Evolutionary conservation across 2,113 vertebrate genomes (phyloP).

Genomic region (Coptodon rendalli): DNA sequence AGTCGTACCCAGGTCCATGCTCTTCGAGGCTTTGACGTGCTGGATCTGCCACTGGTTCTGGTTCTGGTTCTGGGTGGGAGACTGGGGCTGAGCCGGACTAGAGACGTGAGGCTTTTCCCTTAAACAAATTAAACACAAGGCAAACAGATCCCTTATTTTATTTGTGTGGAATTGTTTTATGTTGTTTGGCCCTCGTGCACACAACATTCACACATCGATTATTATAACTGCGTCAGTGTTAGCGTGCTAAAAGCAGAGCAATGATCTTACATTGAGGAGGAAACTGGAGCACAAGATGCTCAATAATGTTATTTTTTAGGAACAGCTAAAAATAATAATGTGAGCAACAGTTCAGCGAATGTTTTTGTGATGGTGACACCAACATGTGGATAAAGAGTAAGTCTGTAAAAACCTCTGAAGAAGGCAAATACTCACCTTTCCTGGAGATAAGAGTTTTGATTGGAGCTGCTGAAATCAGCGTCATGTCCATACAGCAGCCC

Average conservation of each 20-base stretch:
- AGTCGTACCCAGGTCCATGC: conserved; percentile 95
- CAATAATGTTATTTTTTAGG: neutral
- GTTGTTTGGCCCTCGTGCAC: neutral
- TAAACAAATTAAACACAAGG: neutral
- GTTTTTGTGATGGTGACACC: neutral
- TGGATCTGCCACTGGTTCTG: conserved; percentile 76
- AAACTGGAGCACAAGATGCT: neutral
- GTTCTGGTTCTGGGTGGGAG: conserved; percentile 11
- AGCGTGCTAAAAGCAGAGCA: neutral
- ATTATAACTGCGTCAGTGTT: neutral
- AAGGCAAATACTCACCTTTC: conserved; percentile 31
- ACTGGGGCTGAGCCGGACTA: conserved; percentile 26
- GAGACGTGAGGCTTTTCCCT: conserved; percentile 25
- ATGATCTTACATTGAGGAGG: neutral
- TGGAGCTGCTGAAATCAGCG: conserved; percentile 55
- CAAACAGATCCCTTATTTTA: neutral
- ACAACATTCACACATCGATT: neutral
- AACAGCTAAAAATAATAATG: neutral
- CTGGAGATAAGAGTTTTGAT: conserved; percentile 40
- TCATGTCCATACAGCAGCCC: conserved; percentile 44
- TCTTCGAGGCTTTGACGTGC: conserved; percentile 91
- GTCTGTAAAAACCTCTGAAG: neutral
- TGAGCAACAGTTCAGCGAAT: neutral
- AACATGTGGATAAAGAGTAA: neutral
- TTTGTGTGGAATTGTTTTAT: neutral